Percentiles rank a stretch among this genome's conserved stretches.
These are phyloP conservation scores for Clarias macrocephalus DNA, from an alignment of 2,113 vertebrate species.

Conservation along the genomic window DNA sequence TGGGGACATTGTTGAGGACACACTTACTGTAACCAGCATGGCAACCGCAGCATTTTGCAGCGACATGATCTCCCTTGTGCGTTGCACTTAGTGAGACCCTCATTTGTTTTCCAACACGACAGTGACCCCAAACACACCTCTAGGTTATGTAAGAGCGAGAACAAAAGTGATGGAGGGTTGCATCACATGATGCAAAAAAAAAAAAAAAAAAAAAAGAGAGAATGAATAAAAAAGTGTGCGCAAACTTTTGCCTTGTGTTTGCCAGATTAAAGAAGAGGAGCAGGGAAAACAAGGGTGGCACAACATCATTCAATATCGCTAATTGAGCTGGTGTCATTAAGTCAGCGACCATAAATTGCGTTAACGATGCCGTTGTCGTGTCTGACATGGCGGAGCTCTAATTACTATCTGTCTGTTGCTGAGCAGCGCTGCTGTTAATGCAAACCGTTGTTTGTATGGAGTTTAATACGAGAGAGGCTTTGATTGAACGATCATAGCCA, in stretches of 20 bases:
- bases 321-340: conserved; percentile 54
- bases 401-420: conserved; percentile 51
- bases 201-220: too few species aligned
- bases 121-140: too few species aligned
- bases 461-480: conserved; percentile 14
- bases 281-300: not conserved
- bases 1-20: too few species aligned
- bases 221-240: too few species aligned
- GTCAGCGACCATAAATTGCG: conserved; percentile 53
- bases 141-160: too few species aligned
- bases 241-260: not conserved
- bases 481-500: conserved; percentile 38
- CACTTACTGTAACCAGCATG: too few species aligned
- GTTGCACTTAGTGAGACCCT: too few species aligned
- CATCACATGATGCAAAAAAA: too few species aligned
- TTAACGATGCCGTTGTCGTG: conserved; percentile 53
- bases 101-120: too few species aligned
- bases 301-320: conserved; percentile 46
- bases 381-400: conserved; percentile 49
- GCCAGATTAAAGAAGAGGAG: not conserved
- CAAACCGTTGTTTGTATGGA: not conserved
- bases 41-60: too few species aligned
- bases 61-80: too few species aligned
- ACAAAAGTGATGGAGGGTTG: too few species aligned
- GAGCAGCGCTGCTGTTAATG: conserved; percentile 28